Base-by-base conservation (phyloP, 2,113 vertebrate genomes). In the Morone chrysops region DNA sequence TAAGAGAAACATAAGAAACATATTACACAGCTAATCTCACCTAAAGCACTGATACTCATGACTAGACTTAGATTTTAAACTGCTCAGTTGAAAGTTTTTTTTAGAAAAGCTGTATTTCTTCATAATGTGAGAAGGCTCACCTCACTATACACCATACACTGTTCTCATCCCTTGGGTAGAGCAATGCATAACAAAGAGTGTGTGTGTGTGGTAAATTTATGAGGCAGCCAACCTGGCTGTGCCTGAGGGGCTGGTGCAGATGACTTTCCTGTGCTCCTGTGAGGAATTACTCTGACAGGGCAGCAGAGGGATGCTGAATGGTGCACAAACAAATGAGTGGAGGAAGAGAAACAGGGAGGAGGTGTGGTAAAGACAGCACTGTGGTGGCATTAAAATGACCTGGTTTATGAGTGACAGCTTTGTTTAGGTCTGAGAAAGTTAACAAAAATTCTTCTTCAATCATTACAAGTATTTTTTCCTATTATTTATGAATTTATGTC, bases 221-320 rank as follows among this genome's bases (percentile, higher is more conserved):
- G 90, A 91, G 73, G 66, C 84, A 62, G 82, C 73, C 79, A 47
- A 14, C 56, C 82, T 65, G 76, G 60, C 77, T 53, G 62, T 78
- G 87, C 89, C 82, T 82, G 85, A 61, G 41, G 85, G 80, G 81
- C 77, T 60, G 82, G 40, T 78, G 84, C 84, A 81, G 86, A 92
- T 86, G 91, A 91, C 89, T 87, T 75, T 61, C 81, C 78, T 13
- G 80, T 36, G 75, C 80, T 87, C 75, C 78, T 78, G 82, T 83
- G 87, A 90, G 85, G 85, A 81, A 86, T 87, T 73, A 84, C 61
- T 68, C 18, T 84, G 89, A 89, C 83, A 78, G 81, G 68, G 59
- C 72, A 56, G 76, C 51, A 20, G 78, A 75, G 80, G 80, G 82
- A 88, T 83, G 83, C 81, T 70, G 87, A 88, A 76, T 80, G 73